Conservation (phyloP, 2,113 vertebrate genomes). For the Triplophysa tibetana region DNA sequence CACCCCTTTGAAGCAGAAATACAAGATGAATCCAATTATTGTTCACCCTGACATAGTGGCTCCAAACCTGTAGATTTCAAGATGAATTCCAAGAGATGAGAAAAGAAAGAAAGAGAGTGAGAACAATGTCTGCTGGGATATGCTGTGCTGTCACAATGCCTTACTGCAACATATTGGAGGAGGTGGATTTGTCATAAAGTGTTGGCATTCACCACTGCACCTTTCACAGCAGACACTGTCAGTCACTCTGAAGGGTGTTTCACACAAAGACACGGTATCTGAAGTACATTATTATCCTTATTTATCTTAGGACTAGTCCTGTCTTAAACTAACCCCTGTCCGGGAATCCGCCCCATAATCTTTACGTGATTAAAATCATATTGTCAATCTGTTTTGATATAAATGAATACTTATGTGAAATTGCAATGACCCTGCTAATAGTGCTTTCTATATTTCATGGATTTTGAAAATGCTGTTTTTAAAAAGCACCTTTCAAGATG, state of each 20-base stretch:
- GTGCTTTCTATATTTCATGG: no score
- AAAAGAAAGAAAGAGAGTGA: slow-evolving; percentile 10
- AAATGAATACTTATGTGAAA: no score
- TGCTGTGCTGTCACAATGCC: slow-evolving; percentile 7
- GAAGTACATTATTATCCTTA: no score
- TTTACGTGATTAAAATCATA: no score
- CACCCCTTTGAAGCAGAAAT: slow-evolving; percentile 27
- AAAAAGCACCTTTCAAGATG: no score
- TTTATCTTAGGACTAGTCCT: no score
- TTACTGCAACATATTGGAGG: background rate
- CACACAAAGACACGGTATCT: background rate
- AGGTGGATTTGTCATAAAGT: slow-evolving; percentile 2
- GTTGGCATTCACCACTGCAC: slow-evolving; percentile 8
- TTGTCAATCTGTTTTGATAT: no score
- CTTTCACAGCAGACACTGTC: background rate
- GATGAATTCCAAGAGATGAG: slow-evolving; percentile 35
- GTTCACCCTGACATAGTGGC: slow-evolving; percentile 35
- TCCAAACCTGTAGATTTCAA: slow-evolving; percentile 14
- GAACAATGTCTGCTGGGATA: slow-evolving; percentile 20
- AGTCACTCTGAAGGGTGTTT: background rate
- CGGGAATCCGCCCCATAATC: no score
- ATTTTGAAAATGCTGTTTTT: no score
- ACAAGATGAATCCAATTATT: slow-evolving; percentile 48
- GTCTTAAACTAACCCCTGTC: no score
- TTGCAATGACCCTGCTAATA: no score